Conservation (phyloP, 1,140 invertebrate genomes). For the Coptotermes formosanus region DNA sequence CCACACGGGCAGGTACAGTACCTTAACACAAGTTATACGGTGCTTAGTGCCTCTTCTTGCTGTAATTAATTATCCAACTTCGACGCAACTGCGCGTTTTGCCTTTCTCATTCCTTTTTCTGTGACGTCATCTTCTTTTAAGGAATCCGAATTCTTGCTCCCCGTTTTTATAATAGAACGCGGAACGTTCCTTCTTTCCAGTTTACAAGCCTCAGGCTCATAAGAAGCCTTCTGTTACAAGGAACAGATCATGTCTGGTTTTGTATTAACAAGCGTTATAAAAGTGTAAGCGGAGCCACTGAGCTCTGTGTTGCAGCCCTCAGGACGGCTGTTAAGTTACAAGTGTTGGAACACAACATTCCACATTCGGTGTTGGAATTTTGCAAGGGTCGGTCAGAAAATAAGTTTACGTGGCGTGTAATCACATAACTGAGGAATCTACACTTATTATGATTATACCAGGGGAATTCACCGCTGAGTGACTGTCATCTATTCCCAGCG, state of each 20-base stretch:
- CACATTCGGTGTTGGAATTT: no score
- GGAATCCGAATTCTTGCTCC: not conserved
- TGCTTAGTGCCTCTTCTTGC: not conserved
- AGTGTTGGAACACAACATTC: no score
- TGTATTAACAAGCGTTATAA: not conserved
- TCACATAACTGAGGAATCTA: no score
- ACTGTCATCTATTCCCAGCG: no score
- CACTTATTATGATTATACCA: no score
- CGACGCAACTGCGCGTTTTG: not conserved
- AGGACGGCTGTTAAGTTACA: not conserved
- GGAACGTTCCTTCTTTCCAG: not conserved
- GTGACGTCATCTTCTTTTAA: not conserved
- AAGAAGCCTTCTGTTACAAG: not conserved
- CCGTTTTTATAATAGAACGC: not conserved
- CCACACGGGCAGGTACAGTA: no score
- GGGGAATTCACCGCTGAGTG: no score
- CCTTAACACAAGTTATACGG: no score
- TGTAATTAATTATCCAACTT: not conserved
- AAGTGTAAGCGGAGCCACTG: not conserved
- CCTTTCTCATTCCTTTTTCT: not conserved
- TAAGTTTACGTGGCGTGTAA: no score
- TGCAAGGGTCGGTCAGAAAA: no score
- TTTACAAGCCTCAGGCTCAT: not conserved
- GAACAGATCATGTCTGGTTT: not conserved
- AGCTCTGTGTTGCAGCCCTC: not conserved